phyloP scores from a whole-genome alignment of 2,888 invertebrate genomes.

The Callyntrura sp. region DNA sequence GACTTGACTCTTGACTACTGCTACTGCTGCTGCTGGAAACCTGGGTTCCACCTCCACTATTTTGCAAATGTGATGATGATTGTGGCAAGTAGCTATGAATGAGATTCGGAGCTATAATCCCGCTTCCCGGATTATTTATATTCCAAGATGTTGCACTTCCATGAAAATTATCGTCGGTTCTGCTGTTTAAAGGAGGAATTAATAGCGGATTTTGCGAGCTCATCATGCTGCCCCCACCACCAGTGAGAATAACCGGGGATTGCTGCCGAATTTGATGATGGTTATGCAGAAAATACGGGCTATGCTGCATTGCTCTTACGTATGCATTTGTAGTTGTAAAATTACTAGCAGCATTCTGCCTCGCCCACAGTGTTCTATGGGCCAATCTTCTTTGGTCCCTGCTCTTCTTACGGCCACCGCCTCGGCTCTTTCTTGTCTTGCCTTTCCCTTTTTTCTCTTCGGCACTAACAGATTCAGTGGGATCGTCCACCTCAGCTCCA shows the following conservation, averaged over 20 bases:
- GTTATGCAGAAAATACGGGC: slow-evolving; percentile 40
- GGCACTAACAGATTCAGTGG: not conserved
- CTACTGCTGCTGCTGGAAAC: slow-evolving; percentile 18
- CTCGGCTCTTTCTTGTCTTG: slow-evolving; percentile 26
- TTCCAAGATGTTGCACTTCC: slow-evolving; percentile 63
- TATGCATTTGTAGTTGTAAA: not conserved
- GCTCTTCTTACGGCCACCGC: slow-evolving; percentile 47
- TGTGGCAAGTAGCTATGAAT: slow-evolving; percentile 4
- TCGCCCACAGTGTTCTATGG: slow-evolving; percentile 61
- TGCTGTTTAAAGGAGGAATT: slow-evolving; percentile 13
- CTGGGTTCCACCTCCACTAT: not conserved
- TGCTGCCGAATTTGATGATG: slow-evolving; percentile 46
- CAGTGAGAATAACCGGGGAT: slow-evolving; percentile 37
- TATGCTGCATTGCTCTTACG: not conserved
- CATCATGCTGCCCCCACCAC: slow-evolving; percentile 53
- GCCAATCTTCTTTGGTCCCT: slow-evolving; percentile 46
- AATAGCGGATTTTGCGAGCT: slow-evolving; percentile 3
- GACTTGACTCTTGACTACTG: slow-evolving; percentile 35
- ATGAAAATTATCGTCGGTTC: slow-evolving; percentile 58
- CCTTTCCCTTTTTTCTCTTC: slow-evolving; percentile 15
- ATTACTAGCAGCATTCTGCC: slow-evolving; percentile 45
- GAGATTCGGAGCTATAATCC: slow-evolving; percentile 38
- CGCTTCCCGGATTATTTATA: slow-evolving; percentile 61
- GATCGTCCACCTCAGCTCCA: slow-evolving; percentile 10
- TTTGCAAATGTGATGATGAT: slow-evolving; percentile 20